Percentiles rank a stretch among this genome's conserved stretches.
These are phyloP conservation scores for Alosa alosa DNA, from an alignment of 2,113 vertebrate species.

Conservation along the genomic window DNA sequence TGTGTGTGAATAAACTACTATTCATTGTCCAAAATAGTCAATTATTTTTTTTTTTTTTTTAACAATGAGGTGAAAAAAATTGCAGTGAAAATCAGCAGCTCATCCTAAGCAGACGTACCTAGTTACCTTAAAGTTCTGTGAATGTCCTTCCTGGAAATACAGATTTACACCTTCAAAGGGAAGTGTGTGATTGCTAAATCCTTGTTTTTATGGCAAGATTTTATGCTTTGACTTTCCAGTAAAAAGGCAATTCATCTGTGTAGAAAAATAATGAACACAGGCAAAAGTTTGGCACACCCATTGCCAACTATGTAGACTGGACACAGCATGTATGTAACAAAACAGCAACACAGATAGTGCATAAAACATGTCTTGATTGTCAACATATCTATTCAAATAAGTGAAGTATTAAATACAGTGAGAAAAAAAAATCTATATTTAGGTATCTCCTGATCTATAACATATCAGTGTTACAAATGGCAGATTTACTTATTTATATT, in stretches of 20 bases:
- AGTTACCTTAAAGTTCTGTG: not conserved
- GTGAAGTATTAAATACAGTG: not conserved
- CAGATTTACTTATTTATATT: not conserved
- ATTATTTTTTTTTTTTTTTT: not conserved
- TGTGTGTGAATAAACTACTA: not conserved
- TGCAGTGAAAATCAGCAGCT: constrained; percentile 5
- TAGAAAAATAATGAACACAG: not conserved
- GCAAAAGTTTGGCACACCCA: not conserved
- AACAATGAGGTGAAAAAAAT: not conserved
- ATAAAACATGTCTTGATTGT: not conserved
- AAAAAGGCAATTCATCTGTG: not conserved
- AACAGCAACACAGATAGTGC: constrained; percentile 12
- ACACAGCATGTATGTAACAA: constrained; percentile 1
- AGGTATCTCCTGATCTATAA: not conserved
- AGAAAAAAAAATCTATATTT: not conserved
- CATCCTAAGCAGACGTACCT: not conserved
- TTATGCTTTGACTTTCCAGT: not conserved
- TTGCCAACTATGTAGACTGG: not conserved
- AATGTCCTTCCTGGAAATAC: not conserved
- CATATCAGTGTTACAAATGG: not conserved
- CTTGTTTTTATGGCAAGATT: not conserved
- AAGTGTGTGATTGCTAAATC: not conserved
- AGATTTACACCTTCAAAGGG: not conserved
- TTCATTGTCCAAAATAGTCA: not conserved
- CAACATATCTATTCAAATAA: not conserved